Percentiles rank a stretch among this genome's conserved stretches.
Evolutionary conservation across 2,113 vertebrate species (phyloP).

Genomic region (Clarias magur): DNA sequence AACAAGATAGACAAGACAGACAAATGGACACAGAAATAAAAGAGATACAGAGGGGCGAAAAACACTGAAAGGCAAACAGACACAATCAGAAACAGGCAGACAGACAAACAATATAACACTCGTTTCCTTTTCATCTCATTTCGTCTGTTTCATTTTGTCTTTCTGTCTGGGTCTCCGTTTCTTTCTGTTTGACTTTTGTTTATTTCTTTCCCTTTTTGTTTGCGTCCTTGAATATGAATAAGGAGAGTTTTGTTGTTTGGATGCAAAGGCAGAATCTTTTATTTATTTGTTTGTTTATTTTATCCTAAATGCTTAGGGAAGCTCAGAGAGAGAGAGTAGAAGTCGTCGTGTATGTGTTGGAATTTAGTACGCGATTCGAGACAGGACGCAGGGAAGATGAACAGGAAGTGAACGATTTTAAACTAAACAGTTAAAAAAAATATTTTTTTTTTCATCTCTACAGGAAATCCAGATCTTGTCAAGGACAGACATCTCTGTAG

Average conservation of each 20-base stretch:
- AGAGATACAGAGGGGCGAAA: not conserved
- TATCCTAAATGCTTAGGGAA: not conserved
- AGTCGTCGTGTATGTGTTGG: not conserved
- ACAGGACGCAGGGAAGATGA: not conserved
- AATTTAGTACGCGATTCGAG: not conserved
- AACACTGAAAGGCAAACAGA: not conserved
- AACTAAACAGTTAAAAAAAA: too few species aligned
- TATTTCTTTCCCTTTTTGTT: too few species aligned
- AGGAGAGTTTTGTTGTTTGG: not conserved
- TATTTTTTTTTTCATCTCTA: not conserved
- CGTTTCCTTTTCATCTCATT: too few species aligned
- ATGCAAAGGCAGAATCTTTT: not conserved
- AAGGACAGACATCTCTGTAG: constrained; percentile 29
- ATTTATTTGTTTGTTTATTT: not conserved
- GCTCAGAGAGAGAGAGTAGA: not conserved
- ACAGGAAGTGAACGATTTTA: not conserved
- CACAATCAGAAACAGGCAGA: constrained; percentile 42
- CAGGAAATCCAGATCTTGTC: constrained; percentile 39
- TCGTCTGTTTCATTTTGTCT: too few species aligned
- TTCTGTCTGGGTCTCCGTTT: too few species aligned
- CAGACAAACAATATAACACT: not conserved
- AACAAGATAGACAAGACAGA: not conserved
- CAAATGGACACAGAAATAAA: not conserved
- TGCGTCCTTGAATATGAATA: not conserved
- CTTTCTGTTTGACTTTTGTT: too few species aligned